Base-by-base conservation (phyloP, 2,113 vertebrate genomes). In the Columba livia region DNA sequence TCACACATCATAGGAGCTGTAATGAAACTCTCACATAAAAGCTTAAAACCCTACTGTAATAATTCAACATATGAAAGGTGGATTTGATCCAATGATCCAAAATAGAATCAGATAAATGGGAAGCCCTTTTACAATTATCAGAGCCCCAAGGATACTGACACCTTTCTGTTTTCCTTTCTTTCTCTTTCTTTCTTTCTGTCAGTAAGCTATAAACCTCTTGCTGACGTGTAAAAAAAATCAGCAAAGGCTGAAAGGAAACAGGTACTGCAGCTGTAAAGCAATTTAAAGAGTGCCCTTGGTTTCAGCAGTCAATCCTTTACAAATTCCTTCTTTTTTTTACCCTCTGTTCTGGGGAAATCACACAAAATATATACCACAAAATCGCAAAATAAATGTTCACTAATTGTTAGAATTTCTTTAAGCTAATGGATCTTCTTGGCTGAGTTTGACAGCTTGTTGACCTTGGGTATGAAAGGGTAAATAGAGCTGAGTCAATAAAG, bases 201-300 rank as follows among this genome's bases (percentile, higher is more conserved):
- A 73, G 64, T 57, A 72, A 91, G 57, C 12, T 89, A 77, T 77
- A 88, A 74, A 67, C 38, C 69, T 42, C 88, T 90, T 53, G 38
- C 75, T 90, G 83, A 92, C 79, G 19, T 73, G 17, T 67, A 54
- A 88, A 75, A 77, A 66, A 42, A 40, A 62, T 7, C 56, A 73
- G 48, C 53, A 81, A 85, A 95, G 50, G 25, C 51, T 89, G 75
- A 95, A 92, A 78, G 71, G 78, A 85, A 96, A 89, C 47, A 60
- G 28, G 24, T 61, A 58, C 60, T 82, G 51, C 15, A 20, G 4
- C 50, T 94, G 31, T 48, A 96, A 90, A 89, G n/a, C 48, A 65
- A 88, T 80, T 73, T 74, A 50, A 78, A 85, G 38, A 77, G 6
- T 60, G 25, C 12, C 40, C 47, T 81, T 65, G 15, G 28, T 86